A percentile compares a stretch with the other conserved stretches of the same genome.
These are phyloP conservation scores for Drosophila subobscura DNA, from an alignment of 1,140 invertebrate species.

Conservation along the genomic window DNA sequence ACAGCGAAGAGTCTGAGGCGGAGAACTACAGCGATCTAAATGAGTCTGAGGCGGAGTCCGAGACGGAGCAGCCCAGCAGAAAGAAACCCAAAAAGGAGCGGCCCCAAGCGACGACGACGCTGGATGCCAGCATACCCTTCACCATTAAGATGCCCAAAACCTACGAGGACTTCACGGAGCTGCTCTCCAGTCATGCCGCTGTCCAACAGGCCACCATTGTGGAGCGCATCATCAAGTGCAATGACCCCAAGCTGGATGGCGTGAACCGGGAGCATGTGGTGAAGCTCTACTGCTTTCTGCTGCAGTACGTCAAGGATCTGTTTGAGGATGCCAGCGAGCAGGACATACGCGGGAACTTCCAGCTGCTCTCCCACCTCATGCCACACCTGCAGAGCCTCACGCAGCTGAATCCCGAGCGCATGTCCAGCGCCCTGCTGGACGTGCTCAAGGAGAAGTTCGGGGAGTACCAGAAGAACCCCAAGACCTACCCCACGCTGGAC, in stretches of 20 bases:
- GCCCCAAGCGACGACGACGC: constrained; percentile 47
- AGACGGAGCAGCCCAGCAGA: constrained; percentile 46
- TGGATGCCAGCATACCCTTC: constrained; percentile 87
- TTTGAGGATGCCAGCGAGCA: constrained; percentile 84
- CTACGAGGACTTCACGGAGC: constrained; percentile 88
- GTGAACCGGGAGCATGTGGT: constrained; percentile 91
- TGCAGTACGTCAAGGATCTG: constrained; percentile 90
- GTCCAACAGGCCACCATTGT: constrained; percentile 90
- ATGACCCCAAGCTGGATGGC: constrained; percentile 90
- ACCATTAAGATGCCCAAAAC: constrained; percentile 88
- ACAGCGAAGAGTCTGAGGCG: constrained; percentile 61
- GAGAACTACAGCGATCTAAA: constrained; percentile 85
- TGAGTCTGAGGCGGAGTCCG: constrained; percentile 72
- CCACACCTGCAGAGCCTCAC: constrained; percentile 90
- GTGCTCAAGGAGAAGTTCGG: constrained; percentile 90
- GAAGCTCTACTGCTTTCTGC: constrained; percentile 88
- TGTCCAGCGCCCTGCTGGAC: constrained; percentile 87
- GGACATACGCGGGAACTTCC: constrained; percentile 85
- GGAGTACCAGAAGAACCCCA: constrained; percentile 86
- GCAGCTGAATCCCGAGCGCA: constrained; percentile 87
- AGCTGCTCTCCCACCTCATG: constrained; percentile 86
- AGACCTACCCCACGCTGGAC: constrained; percentile 88
- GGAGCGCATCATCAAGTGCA: constrained; percentile 93
- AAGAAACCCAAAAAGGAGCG: constrained; percentile 45
- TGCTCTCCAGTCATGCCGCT: constrained; percentile 86